Percentiles rank a stretch among this genome's conserved stretches.
Evolutionary conservation across 2,888 invertebrate genomes (phyloP).

Genomic region (Sphaerophoria rueppellii): DNA sequence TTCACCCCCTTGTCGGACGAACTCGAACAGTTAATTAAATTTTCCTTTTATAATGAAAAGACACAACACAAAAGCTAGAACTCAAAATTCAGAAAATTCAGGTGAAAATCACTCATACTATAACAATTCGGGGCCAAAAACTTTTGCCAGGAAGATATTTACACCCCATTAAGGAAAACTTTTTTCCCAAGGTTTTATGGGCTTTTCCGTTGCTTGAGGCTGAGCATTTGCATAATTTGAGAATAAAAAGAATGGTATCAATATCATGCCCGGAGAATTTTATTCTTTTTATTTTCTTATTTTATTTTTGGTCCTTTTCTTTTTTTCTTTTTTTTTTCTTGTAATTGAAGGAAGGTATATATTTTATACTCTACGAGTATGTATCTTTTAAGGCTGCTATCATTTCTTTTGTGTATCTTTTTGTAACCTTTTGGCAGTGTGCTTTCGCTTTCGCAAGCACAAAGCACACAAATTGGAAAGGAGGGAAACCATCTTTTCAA

Average conservation of each 20-base stretch:
- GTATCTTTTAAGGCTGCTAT: constrained; percentile 39
- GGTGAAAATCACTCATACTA: constrained; percentile 59
- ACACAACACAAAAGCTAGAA: constrained; percentile 49
- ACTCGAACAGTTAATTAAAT: constrained; percentile 62
- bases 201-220: constrained; percentile 35
- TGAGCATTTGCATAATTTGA: constrained; percentile 71
- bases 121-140: constrained; percentile 47
- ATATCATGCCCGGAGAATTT: constrained; percentile 67
- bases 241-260: constrained; percentile 71
- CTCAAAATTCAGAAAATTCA: constrained; percentile 56
- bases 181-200: too few species aligned
- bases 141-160: constrained; percentile 64
- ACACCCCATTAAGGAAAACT: constrained; percentile 70
- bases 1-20: too few species aligned
- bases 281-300: constrained; percentile 44
- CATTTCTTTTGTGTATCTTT: constrained; percentile 47
- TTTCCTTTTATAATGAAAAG: constrained; percentile 50
- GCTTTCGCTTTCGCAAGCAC: not conserved
- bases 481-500: constrained; percentile 32
- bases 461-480: constrained; percentile 5
- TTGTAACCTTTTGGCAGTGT: constrained; percentile 48
- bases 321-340: constrained; percentile 11
- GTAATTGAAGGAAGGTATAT: too few species aligned
- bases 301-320: constrained; percentile 23
- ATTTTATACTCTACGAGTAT: not conserved